Percentiles rank a stretch among this genome's conserved stretches.
phyloP scores from a whole-genome alignment of 2,797 vertebrate species.

The Sebastes baramenuke region DNA sequence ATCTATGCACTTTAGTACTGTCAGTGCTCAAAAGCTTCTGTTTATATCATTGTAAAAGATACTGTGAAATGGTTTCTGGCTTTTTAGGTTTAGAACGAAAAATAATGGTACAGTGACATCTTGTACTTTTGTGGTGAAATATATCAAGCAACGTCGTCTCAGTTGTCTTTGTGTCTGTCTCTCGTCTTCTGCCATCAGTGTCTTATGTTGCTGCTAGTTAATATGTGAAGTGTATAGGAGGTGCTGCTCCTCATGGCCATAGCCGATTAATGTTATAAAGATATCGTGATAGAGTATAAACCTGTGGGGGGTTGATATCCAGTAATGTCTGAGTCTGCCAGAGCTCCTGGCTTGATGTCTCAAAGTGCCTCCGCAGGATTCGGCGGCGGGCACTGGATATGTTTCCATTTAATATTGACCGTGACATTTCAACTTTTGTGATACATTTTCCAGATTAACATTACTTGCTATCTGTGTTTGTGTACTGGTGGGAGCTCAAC shows the following conservation, averaged over 20 bases:
- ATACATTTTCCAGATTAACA: slow-evolving; percentile 64
- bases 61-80: neutral
- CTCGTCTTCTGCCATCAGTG: neutral
- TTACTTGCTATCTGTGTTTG: slow-evolving; percentile 25
- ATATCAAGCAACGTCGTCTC: neutral
- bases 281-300: slow-evolving; percentile 24
- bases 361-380: slow-evolving; percentile 56
- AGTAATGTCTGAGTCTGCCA: slow-evolving; percentile 15
- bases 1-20: neutral
- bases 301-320: slow-evolving; percentile 24
- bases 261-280: slow-evolving; percentile 44
- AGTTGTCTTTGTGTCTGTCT: neutral
- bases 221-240: slow-evolving; percentile 23
- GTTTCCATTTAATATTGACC: slow-evolving; percentile 58
- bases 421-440: slow-evolving; percentile 73
- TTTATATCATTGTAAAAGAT: neutral
- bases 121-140: neutral
- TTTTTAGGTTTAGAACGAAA: neutral
- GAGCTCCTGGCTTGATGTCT: slow-evolving; percentile 43
- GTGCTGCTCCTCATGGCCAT: slow-evolving; percentile 35
- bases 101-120: neutral
- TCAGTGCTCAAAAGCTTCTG: neutral
- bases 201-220: slow-evolving; percentile 6
- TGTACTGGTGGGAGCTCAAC: slow-evolving; percentile 20
- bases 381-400: slow-evolving; percentile 2